Conservation (phyloP, 2,113 vertebrate species). For the Corynorhinus townsendii region DNA sequence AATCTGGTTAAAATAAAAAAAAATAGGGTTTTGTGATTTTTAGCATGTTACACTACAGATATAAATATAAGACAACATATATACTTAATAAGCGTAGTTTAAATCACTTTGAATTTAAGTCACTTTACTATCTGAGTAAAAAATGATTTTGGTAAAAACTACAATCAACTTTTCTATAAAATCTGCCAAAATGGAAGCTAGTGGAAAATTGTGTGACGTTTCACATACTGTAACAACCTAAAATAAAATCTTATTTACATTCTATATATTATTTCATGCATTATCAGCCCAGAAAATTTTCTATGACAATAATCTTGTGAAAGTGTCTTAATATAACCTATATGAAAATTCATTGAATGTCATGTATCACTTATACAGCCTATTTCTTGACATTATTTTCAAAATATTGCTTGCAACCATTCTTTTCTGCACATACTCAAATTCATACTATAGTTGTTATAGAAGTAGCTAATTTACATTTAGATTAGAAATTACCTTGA, state of each 20-base stretch:
- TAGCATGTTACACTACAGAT: background rate
- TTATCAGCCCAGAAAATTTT: conserved; percentile 47
- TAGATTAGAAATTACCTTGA: conserved; percentile 80
- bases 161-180: conserved; percentile 37
- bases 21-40: background rate
- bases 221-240: conserved; percentile 49
- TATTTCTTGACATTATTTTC: conserved; percentile 71
- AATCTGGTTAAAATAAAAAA: conserved; percentile 2
- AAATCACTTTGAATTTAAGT: conserved; percentile 24
- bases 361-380: conserved; percentile 60
- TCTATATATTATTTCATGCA: conserved; percentile 41
- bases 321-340: conserved; percentile 65
- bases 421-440: conserved; percentile 57
- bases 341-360: conserved; percentile 61
- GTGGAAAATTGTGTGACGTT: conserved; percentile 29
- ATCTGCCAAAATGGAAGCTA: conserved; percentile 35
- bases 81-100: background rate
- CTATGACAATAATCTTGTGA: conserved; percentile 62
- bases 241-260: conserved; percentile 53
- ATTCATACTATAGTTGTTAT: conserved; percentile 65
- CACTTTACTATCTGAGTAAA: conserved; percentile 7
- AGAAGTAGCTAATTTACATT: conserved; percentile 78
- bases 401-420: conserved; percentile 64
- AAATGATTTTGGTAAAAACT: conserved; percentile 42
- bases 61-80: background rate